Conservation (phyloP, 2,113 vertebrate genomes). For the Colinus virginianus region DNA sequence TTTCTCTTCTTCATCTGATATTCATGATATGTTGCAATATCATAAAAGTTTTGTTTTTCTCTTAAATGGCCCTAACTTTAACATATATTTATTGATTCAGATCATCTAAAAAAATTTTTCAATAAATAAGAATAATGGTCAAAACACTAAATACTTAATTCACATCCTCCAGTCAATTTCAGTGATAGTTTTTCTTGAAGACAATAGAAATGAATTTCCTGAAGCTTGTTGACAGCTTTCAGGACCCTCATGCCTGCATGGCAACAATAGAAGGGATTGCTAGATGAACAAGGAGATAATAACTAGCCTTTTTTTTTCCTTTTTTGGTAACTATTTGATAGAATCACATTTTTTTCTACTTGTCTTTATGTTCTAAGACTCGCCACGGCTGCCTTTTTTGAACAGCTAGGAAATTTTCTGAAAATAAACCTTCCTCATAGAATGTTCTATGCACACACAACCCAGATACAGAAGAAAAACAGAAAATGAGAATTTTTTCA, state of each 20-base stretch:
- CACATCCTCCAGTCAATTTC: background rate
- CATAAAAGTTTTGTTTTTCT: background rate
- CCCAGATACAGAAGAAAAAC: background rate
- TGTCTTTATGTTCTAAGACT: background rate
- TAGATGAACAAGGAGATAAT: background rate
- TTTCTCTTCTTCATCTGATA: background rate
- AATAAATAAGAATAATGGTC: background rate
- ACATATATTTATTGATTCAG: background rate
- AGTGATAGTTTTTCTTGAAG: background rate
- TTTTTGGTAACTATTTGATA: background rate
- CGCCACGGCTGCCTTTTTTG: background rate
- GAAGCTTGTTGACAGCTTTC: background rate
- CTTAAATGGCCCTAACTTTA: background rate
- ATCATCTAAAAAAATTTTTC: background rate
- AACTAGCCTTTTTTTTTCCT: background rate
- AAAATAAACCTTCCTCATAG: background rate
- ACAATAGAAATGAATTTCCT: background rate
- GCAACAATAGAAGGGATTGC: background rate
- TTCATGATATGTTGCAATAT: background rate
- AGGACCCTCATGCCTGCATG: rapidly evolving
- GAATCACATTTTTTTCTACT: background rate
- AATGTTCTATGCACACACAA: background rate
- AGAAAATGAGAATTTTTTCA: background rate
- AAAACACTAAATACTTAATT: background rate
- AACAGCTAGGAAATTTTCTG: constrained; percentile 3